phyloP scores from a whole-genome alignment of 64 coral and sea anemone species.

The Orbicella faveolata region DNA sequence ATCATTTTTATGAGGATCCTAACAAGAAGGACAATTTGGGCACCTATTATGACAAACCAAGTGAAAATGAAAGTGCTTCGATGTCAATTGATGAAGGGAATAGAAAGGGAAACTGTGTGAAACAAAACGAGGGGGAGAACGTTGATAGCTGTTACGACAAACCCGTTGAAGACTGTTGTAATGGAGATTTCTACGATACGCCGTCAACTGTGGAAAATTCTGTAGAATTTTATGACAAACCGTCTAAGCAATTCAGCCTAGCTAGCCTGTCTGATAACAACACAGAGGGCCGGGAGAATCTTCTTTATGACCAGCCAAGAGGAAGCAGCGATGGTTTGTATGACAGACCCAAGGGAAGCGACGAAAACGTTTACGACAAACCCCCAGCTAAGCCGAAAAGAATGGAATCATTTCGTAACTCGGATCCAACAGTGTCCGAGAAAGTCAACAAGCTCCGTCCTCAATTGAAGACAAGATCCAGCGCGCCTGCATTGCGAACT shows the following conservation, averaged over 20 bases:
- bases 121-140: background rate
- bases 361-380: slow-evolving; percentile 8
- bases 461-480: background rate
- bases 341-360: slow-evolving; percentile 15
- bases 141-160: background rate
- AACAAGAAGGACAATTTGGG: slow-evolving; percentile 1
- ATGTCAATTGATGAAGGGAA: background rate
- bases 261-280: background rate
- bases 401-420: background rate
- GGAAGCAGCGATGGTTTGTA: slow-evolving; percentile 21
- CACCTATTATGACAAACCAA: slow-evolving; percentile 14
- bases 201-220: background rate
- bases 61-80: slow-evolving; percentile 1
- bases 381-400: background rate
- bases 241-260: slow-evolving; percentile 6
- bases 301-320: slow-evolving; percentile 23
- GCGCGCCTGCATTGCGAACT: background rate
- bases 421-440: slow-evolving; percentile 12
- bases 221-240: slow-evolving; percentile 7
- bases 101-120: background rate
- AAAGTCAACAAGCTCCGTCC: background rate
- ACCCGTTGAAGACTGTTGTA: background rate
- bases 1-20: slow-evolving; percentile 29
- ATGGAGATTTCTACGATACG: background rate
- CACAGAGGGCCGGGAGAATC: background rate